Evolutionary conservation across 2,113 vertebrate genomes (phyloP), one percentile per base, ranked within the genome.

Genomic region (Junco hyemalis): DNA sequence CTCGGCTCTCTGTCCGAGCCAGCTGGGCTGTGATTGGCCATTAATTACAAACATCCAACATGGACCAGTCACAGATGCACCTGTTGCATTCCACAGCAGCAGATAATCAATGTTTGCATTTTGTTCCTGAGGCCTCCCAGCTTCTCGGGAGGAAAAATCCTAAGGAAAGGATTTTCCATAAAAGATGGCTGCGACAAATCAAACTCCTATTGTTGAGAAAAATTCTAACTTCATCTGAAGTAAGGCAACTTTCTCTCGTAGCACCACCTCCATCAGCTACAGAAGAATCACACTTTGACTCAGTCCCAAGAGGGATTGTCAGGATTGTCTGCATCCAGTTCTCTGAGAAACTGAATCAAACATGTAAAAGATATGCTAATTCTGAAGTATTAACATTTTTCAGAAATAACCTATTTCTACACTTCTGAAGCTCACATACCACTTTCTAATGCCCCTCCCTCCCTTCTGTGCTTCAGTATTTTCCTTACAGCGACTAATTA

Each of bases 401-500:
- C 81, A 88, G 71, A 88, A 24, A 92, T 36, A 85, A 83, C 35
- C 13, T 24, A 96, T 45, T 79, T 33, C 64, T 57, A 73, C 33
- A 33, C 36, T 96, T 92, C 56, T 82, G 40, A 56, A 95, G 63
- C 29, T 90, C 74, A 38, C 63, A 38, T 16, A 59, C 45, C 29
- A 74, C 59, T 73, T 71, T 74, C 85, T 85, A 79, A 90, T 48
- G 38, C 7, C 9, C 29, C 20, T 69, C 33, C 10, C 33, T 21
- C 73, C 86, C 78, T 97, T 90, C 88, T 86, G 15, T 7, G 81
- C 78, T 92, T 97, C 87, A 96, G 36, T 97, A 96, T 97, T 98
- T 98, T 92, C 96, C 96, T 97, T 95, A 51, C 47, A 97, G 88
- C 80, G 79, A 93, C 66, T 97, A 97, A 98, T 98, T 98, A 98